Evolutionary conservation across 1,140 invertebrate genomes (phyloP).

Genomic region (Platyura marginata): DNA sequence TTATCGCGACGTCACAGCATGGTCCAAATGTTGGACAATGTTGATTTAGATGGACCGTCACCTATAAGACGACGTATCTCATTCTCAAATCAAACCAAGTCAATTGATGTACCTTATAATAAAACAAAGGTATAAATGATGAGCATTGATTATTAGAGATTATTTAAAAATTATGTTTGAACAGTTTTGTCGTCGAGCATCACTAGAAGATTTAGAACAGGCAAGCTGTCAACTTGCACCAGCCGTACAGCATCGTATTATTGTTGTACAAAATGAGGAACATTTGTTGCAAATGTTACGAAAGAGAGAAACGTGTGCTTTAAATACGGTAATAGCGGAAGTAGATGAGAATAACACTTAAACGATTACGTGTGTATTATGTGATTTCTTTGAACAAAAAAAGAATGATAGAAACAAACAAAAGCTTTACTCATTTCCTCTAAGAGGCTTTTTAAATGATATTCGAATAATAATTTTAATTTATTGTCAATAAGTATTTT

Average conservation of each 20-base stretch:
- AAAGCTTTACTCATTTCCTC: too few relatives aligned
- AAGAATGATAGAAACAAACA: too few relatives aligned
- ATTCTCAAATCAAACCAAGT: conserved; percentile 1
- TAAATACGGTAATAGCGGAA: conserved; percentile 20
- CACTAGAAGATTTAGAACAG: conserved; percentile 57
- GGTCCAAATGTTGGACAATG: conserved; percentile 51
- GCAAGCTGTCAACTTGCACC: conserved; percentile 56
- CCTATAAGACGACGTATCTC: conserved; percentile 30
- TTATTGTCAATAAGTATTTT: too few relatives aligned
- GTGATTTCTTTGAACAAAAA: too few relatives aligned
- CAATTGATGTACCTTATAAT: background rate
- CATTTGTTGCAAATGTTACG: conserved; percentile 19
- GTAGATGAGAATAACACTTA: conserved; percentile 14
- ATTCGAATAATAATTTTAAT: too few relatives aligned
- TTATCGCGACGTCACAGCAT: conserved; percentile 55
- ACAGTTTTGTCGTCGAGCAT: conserved; percentile 39
- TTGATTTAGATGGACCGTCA: conserved; percentile 44
- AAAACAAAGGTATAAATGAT: background rate
- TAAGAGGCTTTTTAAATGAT: too few relatives aligned
- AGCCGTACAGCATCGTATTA: conserved; percentile 52
- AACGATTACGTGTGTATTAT: too few relatives aligned
- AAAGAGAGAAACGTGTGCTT: conserved; percentile 18
- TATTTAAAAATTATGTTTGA: too few relatives aligned
- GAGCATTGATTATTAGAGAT: background rate
- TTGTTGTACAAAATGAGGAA: conserved; percentile 16